Base-by-base conservation (phyloP, 2,888 invertebrate species). In the Melanophora roralis region DNA sequence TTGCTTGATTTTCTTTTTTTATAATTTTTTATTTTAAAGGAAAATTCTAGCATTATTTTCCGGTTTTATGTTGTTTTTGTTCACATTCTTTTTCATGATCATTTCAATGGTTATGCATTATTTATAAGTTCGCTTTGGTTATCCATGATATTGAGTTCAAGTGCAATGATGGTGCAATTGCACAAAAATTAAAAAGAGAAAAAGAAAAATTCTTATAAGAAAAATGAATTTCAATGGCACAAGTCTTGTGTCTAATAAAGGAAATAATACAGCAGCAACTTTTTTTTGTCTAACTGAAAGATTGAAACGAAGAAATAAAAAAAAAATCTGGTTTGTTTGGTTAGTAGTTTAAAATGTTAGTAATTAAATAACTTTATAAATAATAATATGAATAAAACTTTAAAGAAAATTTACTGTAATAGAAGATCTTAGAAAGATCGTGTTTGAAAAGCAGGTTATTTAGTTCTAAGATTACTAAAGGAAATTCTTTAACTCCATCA, bases 91-190 rank as follows among this genome's bases (percentile, higher is more conserved):
- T 72, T 72, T 62, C 62, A 60, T 45, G 57, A 59, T 67, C 60
- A 57, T 43, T n/a, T 9, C 6, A 34, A 55, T 57, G 43, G 53
- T 65, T 45, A 78, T 78, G 60, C 36, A 78, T 69, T 74, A 69
- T 74, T 78, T 78, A 74, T 74, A 74, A 69, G 74, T 69, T 72
- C 55, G 67, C 43, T 72, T 72, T 62, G 62, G 62, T 68, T 76
- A 76, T 76, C 72, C 67, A 6, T 27, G 34, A 67, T 60, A 80
- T 80, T 80, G 76, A 80, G 80, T 80, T 80, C 80, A 80, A 80
- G 80, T 80, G 80, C 80, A 80, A 40, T 53, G 67, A 60, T 75
- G 67, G 67, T 68, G 53, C 69, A 75, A 64, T 16, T 23, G 49
- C 34, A 49, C 32, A 14, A 69, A 68, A 51, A 16, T 9, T 14